These are phyloP conservation scores for Nycticryphes semicollaris DNA, from an alignment of 2,113 vertebrate genomes.

Conservation along the genomic window DNA sequence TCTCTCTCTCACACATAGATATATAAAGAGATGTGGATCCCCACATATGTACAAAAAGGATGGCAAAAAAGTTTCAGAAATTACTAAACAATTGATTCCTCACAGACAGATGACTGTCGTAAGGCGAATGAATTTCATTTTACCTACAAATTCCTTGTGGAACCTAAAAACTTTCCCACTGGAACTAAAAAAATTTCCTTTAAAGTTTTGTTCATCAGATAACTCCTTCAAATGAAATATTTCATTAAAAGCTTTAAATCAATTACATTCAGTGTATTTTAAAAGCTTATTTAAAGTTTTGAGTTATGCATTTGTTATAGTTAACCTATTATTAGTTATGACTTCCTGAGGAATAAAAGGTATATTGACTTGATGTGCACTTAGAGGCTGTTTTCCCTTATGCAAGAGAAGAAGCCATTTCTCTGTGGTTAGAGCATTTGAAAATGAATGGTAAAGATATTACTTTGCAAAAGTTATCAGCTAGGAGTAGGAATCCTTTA, in stretches of 20 bases:
- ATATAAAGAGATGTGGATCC: neutral
- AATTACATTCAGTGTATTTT: neutral
- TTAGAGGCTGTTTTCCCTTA: neutral
- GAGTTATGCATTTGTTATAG: neutral
- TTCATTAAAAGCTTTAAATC: neutral
- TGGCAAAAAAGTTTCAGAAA: neutral
- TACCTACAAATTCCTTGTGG: neutral
- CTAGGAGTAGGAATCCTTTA: neutral
- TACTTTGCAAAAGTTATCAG: neutral
- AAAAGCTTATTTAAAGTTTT: neutral
- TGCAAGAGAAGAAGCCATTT: neutral
- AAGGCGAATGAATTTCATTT: neutral
- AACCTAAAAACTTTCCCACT: neutral
- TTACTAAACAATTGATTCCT: neutral
- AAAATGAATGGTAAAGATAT: neutral
- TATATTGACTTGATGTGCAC: neutral
- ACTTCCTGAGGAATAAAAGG: neutral
- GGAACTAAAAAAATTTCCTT: neutral
- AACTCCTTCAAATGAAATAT: neutral
- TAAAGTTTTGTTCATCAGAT: neutral
- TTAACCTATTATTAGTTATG: neutral
- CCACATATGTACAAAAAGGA: neutral
- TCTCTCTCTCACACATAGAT: neutral
- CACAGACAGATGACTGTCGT: rapidly evolving
- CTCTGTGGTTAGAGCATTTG: neutral